Base-by-base conservation (phyloP, 2,797 vertebrate species). In the Anas capensis region DNA sequence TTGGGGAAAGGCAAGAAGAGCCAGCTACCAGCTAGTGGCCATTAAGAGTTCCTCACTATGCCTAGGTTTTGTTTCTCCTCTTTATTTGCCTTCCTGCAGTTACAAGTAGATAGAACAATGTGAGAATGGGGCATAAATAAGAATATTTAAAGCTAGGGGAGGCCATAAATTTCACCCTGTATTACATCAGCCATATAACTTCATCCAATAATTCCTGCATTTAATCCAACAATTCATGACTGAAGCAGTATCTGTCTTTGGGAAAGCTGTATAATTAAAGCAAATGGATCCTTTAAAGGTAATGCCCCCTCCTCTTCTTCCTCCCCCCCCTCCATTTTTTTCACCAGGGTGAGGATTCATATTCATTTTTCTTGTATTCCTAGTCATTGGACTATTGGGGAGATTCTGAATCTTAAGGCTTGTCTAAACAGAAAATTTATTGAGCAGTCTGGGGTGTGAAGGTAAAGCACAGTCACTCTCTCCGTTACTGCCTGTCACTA, bases 381-480 rank as follows among this genome's bases (percentile, higher is more conserved):
- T 88, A 27, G 51, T 62, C 65, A 93, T 86, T 64, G 17, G 49
- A 26, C 23, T 90, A 34, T 69, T 77, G 77, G 76, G 64, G 61
- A 87, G 34, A n/a, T 65, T 84, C 60, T 64, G 77, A 93, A 79
- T 82, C 0, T 0, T 85, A 80, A 46, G 36, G 46, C 71, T 91
- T 95, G 44, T 88, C 84, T 89, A 85, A 93, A 34, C 31, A 91
- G 68, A 80, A 40, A 94, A 90, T 95, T 96, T 95, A 81, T 71
- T 89, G 57, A 94, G 31, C 84, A 61, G 2, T 57, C 71, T 80
- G 40, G 29, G 16, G n/a, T 94, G 57, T 89, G 88, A 95, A 94
- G 86, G 79, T 89, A 81, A 93, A 93, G 70, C 84, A 95, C 42
- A 71, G 64, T 75, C 75, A 78, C 40, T 75, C 61, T 90, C 53